Evolutionary conservation across 2,888 invertebrate genomes (phyloP), one percentile per base, ranked within the genome.

Genomic region (Dione vanillae): DNA sequence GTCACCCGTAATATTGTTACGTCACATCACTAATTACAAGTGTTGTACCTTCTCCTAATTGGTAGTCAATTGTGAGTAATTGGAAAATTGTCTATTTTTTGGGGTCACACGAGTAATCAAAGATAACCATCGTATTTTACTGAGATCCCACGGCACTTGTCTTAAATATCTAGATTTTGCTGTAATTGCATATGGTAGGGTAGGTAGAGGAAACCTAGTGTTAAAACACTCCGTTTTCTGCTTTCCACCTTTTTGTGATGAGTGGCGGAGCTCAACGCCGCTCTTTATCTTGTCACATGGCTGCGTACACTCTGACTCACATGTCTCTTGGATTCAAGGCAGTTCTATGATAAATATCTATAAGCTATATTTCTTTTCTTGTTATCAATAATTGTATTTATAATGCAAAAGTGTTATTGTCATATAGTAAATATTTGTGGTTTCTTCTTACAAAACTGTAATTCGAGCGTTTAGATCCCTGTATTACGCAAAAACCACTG

Each of bases 71-170:
- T 69, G 71, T 62, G 0, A 51, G 51, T 40, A 72, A 72, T 67
- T 72, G 70, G 52, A 70, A 67, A 72, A 71, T 74, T 68, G 56
- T 10, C 56, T 51, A 47, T 41, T 43, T 70, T 73, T 72, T 69
- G 67, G 49, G 68, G 72, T 67, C 73, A 70, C 67, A 68, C 40
- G 65, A 58, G 35, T 51, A 19, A 65, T 65, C 35, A 20, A 35
- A 45, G 27, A 43, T 27, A 61, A 45, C 61, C 1, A 61, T 45
- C 10, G 27, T 27, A 11, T n/a, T 61, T 45, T n/a, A 10, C n/a
- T 61, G 7, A 45, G 45, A 61, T 45, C 61, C n/a, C 61, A 61
- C 61, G 43, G 27, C n/a, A 43, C 9, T 61, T 61, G n/a, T 59
- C 43, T 2, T 14, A 41, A 59, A 19, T 19, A 19, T 19, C 9